Evolutionary conservation across 2,113 vertebrate genomes (phyloP).

Genomic region (Ciconia boyciana): DNA sequence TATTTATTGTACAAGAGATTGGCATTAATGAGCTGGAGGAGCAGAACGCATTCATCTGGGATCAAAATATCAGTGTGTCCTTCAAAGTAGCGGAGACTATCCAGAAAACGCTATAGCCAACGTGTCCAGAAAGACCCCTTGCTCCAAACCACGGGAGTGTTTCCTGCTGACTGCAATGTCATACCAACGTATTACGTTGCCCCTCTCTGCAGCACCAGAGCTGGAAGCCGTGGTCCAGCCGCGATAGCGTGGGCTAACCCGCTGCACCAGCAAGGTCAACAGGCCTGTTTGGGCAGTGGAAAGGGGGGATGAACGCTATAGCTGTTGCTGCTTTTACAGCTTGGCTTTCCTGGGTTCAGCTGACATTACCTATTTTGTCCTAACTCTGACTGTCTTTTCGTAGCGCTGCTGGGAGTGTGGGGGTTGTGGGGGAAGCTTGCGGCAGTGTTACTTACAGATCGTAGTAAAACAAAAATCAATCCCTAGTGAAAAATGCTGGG

Average conservation of each 20-base stretch:
- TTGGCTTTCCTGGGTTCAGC: not conserved
- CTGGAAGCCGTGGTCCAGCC: not conserved
- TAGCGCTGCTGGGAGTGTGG: too few species aligned
- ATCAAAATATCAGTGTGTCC: not conserved
- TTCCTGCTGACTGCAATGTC: not conserved
- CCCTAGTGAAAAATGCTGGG: not conserved
- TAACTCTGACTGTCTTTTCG: accelerated
- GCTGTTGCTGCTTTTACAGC: not conserved
- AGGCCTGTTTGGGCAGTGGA: too few species aligned
- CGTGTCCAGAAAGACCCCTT: accelerated
- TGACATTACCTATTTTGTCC: not conserved
- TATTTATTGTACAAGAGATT: slow-evolving; percentile 37
- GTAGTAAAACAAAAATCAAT: not conserved
- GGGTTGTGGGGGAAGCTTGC: too few species aligned
- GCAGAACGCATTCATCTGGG: not conserved
- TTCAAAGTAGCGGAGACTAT: not conserved
- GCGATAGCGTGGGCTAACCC: accelerated
- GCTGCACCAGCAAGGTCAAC: not conserved
- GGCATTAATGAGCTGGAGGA: slow-evolving; percentile 33
- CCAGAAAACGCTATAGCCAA: not conserved
- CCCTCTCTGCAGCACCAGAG: not conserved
- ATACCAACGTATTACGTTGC: accelerated
- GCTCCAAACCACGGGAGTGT: not conserved
- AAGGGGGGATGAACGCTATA: not conserved
- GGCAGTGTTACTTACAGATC: too few species aligned